These are phyloP conservation scores for Pseudochromis fuscus DNA, from an alignment of 2,797 vertebrate species.

Conservation along the genomic window DNA sequence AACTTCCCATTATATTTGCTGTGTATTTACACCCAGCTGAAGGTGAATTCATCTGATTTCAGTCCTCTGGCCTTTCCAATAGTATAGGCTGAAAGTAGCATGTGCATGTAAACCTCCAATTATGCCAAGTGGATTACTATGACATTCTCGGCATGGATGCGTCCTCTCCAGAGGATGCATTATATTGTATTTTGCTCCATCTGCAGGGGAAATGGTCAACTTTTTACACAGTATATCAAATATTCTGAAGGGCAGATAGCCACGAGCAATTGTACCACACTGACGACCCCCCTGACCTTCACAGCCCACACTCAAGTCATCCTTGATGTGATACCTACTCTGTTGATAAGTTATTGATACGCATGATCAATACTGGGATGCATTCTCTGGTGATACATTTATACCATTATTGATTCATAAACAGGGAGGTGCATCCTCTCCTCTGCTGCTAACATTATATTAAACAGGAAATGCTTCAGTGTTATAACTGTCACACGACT, in stretches of 20 bases:
- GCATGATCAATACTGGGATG: slow-evolving; percentile 5
- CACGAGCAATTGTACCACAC: slow-evolving; percentile 15
- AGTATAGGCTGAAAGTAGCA: background rate
- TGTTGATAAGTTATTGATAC: slow-evolving; percentile 20
- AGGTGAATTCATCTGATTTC: background rate
- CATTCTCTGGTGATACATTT: slow-evolving; percentile 1
- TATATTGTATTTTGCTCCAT: background rate
- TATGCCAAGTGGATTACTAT: background rate
- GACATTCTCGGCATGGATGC: background rate
- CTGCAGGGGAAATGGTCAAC: background rate
- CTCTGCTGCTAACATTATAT: background rate
- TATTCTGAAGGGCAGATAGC: slow-evolving; percentile 14
- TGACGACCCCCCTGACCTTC: slow-evolving; percentile 28
- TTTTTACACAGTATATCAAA: slow-evolving; percentile 7
- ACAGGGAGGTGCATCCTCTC: background rate
- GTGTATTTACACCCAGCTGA: background rate
- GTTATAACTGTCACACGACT: background rate
- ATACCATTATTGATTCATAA: slow-evolving; percentile 15
- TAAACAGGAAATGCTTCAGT: background rate
- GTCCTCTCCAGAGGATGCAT: background rate
- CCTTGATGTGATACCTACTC: slow-evolving; percentile 3
- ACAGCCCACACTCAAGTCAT: slow-evolving; percentile 11
- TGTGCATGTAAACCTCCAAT: background rate
- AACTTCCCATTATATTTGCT: slow-evolving; percentile 2
- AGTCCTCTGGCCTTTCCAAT: background rate